Conservation (phyloP, 2,113 vertebrate species). For the Maylandia zebra region DNA sequence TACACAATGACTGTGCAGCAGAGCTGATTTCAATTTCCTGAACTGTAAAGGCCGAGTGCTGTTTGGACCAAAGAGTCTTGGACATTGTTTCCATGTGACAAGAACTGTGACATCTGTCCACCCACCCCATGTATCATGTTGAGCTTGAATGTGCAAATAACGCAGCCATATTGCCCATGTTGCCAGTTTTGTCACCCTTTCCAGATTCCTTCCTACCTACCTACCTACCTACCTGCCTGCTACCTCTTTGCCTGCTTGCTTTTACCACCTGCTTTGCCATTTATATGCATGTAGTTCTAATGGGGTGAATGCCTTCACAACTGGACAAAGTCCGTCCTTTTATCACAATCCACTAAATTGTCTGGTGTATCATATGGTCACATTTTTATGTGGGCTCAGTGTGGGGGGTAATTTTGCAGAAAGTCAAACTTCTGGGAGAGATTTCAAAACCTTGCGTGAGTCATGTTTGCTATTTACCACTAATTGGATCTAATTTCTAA, state of each 20-base stretch:
- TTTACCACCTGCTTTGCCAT: constrained; percentile 78
- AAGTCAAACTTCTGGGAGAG: background rate
- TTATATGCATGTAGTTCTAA: constrained; percentile 69
- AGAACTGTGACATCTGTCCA: background rate
- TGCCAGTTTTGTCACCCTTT: constrained; percentile 67
- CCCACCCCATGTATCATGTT: constrained; percentile 25
- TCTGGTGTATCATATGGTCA: constrained; percentile 33
- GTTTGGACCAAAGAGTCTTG: background rate
- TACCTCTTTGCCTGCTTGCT: constrained; percentile 79
- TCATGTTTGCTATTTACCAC: constrained; percentile 14
- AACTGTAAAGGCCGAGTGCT: background rate
- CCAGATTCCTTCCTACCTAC: constrained; percentile 70
- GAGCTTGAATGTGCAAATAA: constrained; percentile 47
- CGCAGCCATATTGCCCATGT: constrained; percentile 75
- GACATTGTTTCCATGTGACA: background rate
- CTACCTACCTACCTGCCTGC: constrained; percentile 72
- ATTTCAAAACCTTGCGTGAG: background rate
- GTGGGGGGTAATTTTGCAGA: constrained; percentile 12
- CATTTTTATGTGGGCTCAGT: constrained; percentile 28
- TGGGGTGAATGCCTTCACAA: constrained; percentile 49
- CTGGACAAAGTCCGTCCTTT: constrained; percentile 13
- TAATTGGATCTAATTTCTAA: constrained; percentile 38
- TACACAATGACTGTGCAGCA: background rate
- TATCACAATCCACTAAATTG: constrained; percentile 35
- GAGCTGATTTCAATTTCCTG: background rate